These are phyloP conservation scores for Dendrocincla tyrannina DNA, from an alignment of 2,797 vertebrate genomes.

Conservation along the genomic window DNA sequence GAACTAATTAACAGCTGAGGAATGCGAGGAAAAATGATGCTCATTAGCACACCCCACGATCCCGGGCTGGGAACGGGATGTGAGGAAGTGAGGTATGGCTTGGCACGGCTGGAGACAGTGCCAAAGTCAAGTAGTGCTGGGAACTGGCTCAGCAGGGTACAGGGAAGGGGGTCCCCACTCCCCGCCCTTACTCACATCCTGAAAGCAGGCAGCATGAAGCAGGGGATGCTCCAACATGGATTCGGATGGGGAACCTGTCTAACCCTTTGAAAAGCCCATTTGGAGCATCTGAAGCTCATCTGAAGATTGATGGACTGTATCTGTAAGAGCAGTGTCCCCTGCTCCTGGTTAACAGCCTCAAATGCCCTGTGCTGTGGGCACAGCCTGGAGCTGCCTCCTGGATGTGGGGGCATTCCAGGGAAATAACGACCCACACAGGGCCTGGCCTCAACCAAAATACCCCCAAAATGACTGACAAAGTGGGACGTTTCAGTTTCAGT, in stretches of 20 bases:
- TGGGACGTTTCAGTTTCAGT: fast-evolving
- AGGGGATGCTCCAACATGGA: fast-evolving
- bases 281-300: fast-evolving
- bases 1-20: not conserved
- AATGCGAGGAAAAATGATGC: not conserved
- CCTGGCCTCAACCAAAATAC: not conserved
- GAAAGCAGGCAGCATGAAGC: not conserved
- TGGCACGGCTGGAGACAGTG: fast-evolving
- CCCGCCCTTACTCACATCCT: fast-evolving
- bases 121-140: fast-evolving
- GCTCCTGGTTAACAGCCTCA: not conserved
- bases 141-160: fast-evolving
- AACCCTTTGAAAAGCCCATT: not conserved
- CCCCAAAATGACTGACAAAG: not conserved
- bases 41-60: not conserved
- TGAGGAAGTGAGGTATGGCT: fast-evolving
- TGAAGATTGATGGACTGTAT: not conserved
- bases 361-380: not conserved
- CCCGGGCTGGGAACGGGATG: fast-evolving
- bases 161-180: fast-evolving
- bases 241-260: fast-evolving
- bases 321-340: not conserved
- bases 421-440: not conserved
- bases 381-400: not conserved
- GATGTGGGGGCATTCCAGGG: not conserved